Conservation (phyloP, 2,888 invertebrate genomes). For the Lasius platythorax region DNA sequence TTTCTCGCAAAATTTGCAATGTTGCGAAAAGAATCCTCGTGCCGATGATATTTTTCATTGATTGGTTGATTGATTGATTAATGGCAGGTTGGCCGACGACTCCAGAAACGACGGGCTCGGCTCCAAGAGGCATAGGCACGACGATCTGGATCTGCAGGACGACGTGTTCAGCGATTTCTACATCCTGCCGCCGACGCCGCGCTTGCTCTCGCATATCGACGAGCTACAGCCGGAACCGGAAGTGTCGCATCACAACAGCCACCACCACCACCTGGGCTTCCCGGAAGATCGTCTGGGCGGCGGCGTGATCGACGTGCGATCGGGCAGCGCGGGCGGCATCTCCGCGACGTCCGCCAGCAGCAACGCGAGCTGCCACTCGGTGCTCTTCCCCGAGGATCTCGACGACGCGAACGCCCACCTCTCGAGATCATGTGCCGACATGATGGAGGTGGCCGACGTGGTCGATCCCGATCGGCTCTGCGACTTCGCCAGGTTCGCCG, state of each 20-base stretch:
- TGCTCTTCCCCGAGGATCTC: constrained; percentile 67
- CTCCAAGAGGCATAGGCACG: constrained; percentile 84
- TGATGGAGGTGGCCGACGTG: constrained; percentile 79
- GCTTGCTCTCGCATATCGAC: constrained; percentile 90
- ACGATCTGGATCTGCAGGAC: constrained; percentile 90
- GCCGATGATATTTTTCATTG: background rate
- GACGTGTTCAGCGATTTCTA: constrained; percentile 91
- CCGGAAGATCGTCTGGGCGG: constrained; percentile 68
- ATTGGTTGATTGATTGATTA: background rate
- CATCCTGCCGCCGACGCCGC: constrained; percentile 89
- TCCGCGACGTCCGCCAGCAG: constrained; percentile 59
- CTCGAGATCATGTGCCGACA: constrained; percentile 59
- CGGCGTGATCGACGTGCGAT: constrained; percentile 71
- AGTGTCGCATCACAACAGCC: constrained; percentile 59
- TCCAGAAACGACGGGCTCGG: constrained; percentile 76
- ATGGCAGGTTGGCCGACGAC: constrained; percentile 79
- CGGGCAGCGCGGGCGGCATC: constrained; percentile 62
- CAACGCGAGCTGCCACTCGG: constrained; percentile 61
- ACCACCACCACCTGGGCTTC: constrained; percentile 69
- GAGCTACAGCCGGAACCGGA: constrained; percentile 85
- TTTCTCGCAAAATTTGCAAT: background rate
- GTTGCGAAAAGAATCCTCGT: background rate
- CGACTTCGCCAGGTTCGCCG: constrained; percentile 81
- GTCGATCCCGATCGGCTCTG: constrained; percentile 81
- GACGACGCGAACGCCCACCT: constrained; percentile 63